A percentile compares a stretch with the other conserved stretches of the same genome.
Evolutionary conservation across 2,888 invertebrate genomes (phyloP).

Genomic region (Chrysodeixis includens): DNA sequence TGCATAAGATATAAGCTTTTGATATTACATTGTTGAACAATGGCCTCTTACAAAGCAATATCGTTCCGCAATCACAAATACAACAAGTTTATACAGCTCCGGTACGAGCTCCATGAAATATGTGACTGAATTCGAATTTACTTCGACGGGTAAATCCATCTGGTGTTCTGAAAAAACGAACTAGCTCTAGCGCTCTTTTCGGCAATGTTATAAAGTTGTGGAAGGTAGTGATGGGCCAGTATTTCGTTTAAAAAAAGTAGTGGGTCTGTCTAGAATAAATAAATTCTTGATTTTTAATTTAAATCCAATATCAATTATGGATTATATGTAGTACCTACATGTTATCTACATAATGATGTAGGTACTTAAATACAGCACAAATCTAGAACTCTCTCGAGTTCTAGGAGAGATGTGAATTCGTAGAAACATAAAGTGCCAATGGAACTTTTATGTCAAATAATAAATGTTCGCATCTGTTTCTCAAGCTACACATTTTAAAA

Average conservation of each 20-base stretch:
- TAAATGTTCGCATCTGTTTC: background rate
- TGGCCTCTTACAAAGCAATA: background rate
- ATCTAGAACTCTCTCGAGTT: too few relatives aligned
- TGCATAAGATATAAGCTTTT: background rate
- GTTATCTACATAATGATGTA: too few relatives aligned
- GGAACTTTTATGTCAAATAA: conserved; percentile 16
- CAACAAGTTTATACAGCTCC: background rate
- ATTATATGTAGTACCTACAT: background rate
- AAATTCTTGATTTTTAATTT: background rate
- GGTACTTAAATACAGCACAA: too few relatives aligned
- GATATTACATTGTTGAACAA: background rate
- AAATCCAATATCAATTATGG: too few relatives aligned
- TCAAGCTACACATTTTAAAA: background rate
- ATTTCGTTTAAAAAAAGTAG: background rate
- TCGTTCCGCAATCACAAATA: background rate
- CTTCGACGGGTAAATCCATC: conserved; percentile 1
- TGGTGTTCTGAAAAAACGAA: background rate
- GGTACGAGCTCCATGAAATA: background rate
- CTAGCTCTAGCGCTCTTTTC: background rate
- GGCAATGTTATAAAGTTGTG: background rate
- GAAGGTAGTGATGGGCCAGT: background rate
- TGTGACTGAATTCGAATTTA: conserved; percentile 3
- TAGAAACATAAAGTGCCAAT: conserved; percentile 12
- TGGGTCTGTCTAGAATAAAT: background rate
- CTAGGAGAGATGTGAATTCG: too few relatives aligned